Evolutionary conservation across 1,140 invertebrate genomes (phyloP).

Genomic region (Lethrus apterus): DNA sequence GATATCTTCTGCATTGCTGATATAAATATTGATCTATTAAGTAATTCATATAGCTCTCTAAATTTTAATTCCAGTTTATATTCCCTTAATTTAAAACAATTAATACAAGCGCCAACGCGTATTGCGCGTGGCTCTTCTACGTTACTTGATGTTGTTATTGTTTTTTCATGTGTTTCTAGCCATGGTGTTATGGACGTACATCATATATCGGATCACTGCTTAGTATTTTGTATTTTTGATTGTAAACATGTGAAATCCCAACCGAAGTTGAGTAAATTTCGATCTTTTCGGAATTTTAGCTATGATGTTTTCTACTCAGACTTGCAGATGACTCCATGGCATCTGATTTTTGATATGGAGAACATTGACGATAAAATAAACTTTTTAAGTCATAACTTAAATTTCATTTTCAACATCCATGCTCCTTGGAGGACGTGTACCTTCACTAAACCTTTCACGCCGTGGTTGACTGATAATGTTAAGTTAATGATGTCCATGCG

Average conservation of each 20-base stretch:
- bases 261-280: neutral
- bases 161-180: neutral
- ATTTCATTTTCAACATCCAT: conserved; percentile 4
- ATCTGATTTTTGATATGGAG: neutral
- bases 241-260: neutral
- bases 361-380: conserved; percentile 9
- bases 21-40: conserved; percentile 6
- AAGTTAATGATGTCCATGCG: conserved; percentile 6
- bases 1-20: conserved; percentile 5
- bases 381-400: conserved; percentile 2
- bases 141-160: conserved; percentile 8
- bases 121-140: neutral
- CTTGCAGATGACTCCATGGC: neutral
- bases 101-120: conserved; percentile 2
- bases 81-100: neutral
- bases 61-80: neutral
- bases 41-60: neutral
- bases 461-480: conserved; percentile 5
- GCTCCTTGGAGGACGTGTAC: neutral
- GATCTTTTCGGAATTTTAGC: neutral
- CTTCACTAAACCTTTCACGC: neutral
- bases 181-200: neutral
- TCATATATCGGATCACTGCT: conserved; percentile 8
- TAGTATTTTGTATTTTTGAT: neutral
- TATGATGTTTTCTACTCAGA: conserved; percentile 1